Percentiles rank a stretch among this genome's conserved stretches.
These are phyloP conservation scores for Cuculus canorus DNA, from an alignment of 2,797 vertebrate species.

Conservation along the genomic window DNA sequence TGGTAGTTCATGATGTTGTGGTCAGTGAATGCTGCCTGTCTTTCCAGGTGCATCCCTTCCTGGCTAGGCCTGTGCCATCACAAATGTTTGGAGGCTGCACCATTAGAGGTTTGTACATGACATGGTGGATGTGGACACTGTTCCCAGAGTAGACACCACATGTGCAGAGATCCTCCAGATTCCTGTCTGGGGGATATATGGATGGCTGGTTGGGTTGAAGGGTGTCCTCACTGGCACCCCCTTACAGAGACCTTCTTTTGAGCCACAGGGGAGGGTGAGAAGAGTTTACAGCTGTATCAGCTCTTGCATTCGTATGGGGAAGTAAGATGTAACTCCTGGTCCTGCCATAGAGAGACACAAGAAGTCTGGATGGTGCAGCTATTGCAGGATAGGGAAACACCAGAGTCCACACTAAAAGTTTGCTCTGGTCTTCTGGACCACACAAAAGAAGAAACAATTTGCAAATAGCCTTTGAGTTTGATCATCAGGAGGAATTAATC, in stretches of 20 bases:
- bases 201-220: not conserved
- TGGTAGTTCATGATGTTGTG: not conserved
- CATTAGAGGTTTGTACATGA: not conserved
- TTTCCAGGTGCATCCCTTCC: not conserved
- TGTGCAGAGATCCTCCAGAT: not conserved
- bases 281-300: not conserved
- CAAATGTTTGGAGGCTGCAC: not conserved
- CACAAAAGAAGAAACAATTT: not conserved
- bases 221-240: not conserved
- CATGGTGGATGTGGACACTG: not conserved
- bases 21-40: fast-evolving
- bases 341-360: fast-evolving
- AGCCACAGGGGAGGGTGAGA: fast-evolving
- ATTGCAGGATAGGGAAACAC: not conserved
- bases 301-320: not conserved
- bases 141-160: not conserved
- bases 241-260: not conserved
- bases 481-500: not conserved
- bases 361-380: fast-evolving
- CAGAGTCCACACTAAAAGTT: not conserved
- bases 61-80: not conserved
- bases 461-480: not conserved
- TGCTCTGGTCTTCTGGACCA: not conserved
- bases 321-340: not conserved
- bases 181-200: not conserved